Evolutionary conservation across 2,888 invertebrate species (phyloP).

Genomic region (Drosophila paramelanica): DNA sequence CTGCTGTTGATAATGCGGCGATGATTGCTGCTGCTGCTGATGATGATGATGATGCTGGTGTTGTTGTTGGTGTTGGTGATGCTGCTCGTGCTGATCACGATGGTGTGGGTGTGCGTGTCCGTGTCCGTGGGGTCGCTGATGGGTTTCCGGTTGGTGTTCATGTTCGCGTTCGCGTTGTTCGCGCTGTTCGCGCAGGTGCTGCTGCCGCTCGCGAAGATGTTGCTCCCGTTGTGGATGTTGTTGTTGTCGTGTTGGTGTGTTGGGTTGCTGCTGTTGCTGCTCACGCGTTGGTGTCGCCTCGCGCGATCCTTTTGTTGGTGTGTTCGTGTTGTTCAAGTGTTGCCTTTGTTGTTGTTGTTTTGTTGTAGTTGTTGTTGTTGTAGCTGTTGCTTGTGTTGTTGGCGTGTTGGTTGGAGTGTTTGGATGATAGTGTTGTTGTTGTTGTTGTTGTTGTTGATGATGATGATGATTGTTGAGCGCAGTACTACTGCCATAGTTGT

Average conservation of each 20-base stretch:
- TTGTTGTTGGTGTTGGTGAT: constrained; percentile 26
- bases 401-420: constrained; percentile 46
- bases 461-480: constrained; percentile 53
- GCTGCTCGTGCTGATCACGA: constrained; percentile 36
- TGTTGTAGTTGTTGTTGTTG: constrained; percentile 39
- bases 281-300: constrained; percentile 74
- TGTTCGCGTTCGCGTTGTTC: constrained; percentile 43
- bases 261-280: constrained; percentile 45
- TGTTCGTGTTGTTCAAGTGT: constrained; percentile 57
- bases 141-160: constrained; percentile 26
- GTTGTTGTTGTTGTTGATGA: constrained; percentile 30
- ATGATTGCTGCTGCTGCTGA: constrained; percentile 46
- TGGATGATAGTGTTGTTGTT: constrained; percentile 35
- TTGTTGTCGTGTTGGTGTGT: constrained; percentile 55
- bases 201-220: constrained; percentile 57
- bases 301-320: constrained; percentile 69
- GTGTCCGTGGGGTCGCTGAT: neutral
- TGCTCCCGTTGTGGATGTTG: constrained; percentile 60
- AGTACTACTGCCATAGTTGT: constrained; percentile 52
- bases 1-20: constrained; percentile 56
- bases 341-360: constrained; percentile 48
- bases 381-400: constrained; percentile 28
- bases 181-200: constrained; percentile 36
- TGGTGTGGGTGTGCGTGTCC: constrained; percentile 32
- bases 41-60: constrained; percentile 31